A percentile compares a stretch with the other conserved stretches of the same genome.
Conservation (phyloP, 1,140 invertebrate species). For the Diachasmimorpha longicaudata region DNA sequence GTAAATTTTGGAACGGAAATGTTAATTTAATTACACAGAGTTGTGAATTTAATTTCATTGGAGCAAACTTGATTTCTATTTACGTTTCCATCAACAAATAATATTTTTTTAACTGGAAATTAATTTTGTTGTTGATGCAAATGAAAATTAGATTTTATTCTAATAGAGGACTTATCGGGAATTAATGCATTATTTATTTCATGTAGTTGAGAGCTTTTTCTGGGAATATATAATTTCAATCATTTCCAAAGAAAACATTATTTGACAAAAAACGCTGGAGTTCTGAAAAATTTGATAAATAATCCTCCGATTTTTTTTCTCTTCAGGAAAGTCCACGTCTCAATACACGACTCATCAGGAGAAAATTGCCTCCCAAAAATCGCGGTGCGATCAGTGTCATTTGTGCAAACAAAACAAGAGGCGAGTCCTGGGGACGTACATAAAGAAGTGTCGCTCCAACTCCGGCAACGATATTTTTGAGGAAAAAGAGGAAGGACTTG, state of each 20-base stretch:
- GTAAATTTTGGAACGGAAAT: no score
- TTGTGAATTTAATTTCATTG: no score
- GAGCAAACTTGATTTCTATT: no score
- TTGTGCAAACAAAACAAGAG: slow-evolving; percentile 67
- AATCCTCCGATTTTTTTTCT: slow-evolving; percentile 12
- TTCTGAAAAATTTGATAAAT: slow-evolving; percentile 17
- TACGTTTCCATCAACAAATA: no score
- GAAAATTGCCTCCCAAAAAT: slow-evolving; percentile 25
- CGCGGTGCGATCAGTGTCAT: slow-evolving; percentile 60
- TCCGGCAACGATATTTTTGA: slow-evolving; percentile 64
- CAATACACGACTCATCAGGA: slow-evolving; percentile 7
- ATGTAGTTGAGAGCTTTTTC: no score
- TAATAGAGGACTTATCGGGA: no score
- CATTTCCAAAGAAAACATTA: background rate
- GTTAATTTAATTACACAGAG: no score
- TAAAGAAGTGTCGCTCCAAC: slow-evolving; percentile 61
- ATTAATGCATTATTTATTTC: no score
- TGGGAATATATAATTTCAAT: no score
- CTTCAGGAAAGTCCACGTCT: slow-evolving; percentile 17
- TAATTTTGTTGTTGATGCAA: no score
- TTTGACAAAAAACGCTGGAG: background rate
- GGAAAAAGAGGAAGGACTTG: slow-evolving; percentile 60
- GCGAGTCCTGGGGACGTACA: slow-evolving; percentile 62
- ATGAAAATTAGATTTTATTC: no score
- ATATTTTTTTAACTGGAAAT: no score